Evolutionary conservation across 1,140 invertebrate genomes (phyloP).

Genomic region (Ladona fulva): DNA sequence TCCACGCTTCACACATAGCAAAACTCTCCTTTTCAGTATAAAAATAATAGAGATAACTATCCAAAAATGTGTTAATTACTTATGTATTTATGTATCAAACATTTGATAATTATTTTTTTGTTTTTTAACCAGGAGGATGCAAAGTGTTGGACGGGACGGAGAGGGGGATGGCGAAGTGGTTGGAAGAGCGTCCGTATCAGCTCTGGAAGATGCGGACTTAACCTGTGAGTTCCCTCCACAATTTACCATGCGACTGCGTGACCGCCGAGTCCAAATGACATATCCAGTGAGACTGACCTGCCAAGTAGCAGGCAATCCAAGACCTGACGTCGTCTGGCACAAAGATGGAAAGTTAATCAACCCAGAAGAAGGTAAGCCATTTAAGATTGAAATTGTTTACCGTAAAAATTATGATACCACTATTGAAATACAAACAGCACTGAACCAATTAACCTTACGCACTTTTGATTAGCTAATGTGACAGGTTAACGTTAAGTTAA

Average conservation of each 20-base stretch:
- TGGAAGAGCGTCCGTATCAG: background rate
- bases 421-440: too few relatives aligned
- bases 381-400: too few relatives aligned
- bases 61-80: too few relatives aligned
- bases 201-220: conserved; percentile 25
- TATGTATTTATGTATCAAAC: too few relatives aligned
- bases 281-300: conserved; percentile 81
- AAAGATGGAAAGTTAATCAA: conserved; percentile 57
- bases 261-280: conserved; percentile 67
- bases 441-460: too few relatives aligned
- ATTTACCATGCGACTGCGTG: conserved; percentile 78
- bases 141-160: background rate
- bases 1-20: too few relatives aligned
- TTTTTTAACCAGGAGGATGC: background rate
- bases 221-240: conserved; percentile 53
- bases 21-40: too few relatives aligned
- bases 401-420: too few relatives aligned
- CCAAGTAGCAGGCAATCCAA: conserved; percentile 68
- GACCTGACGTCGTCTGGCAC: conserved; percentile 64
- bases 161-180: conserved; percentile 9
- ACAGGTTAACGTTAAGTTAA: too few relatives aligned
- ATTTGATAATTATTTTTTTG: too few relatives aligned
- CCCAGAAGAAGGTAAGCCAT: conserved; percentile 33
- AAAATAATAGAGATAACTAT: too few relatives aligned
- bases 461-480: too few relatives aligned